Evolutionary conservation across 2,113 vertebrate species (phyloP).

Genomic region (Heterotilapia buettikoferi): DNA sequence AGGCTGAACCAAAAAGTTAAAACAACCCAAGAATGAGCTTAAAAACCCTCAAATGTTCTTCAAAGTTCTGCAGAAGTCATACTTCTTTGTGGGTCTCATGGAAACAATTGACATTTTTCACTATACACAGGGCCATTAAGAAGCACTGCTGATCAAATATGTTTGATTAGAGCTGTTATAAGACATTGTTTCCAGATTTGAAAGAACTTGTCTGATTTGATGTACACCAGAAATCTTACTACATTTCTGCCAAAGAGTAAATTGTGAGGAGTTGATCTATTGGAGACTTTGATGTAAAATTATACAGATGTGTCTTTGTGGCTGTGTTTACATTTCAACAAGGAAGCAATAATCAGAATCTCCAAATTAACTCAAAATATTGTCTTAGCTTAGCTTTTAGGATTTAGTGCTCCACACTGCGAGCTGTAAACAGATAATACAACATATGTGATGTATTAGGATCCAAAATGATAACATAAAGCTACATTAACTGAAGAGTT

Average conservation of each 20-base stretch:
- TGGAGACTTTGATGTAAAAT: slow-evolving; percentile 11
- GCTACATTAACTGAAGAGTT: not conserved
- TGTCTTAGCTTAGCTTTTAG: not conserved
- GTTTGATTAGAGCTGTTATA: not conserved
- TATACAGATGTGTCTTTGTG: slow-evolving; percentile 15
- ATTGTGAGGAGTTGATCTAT: not conserved
- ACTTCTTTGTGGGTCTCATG: not conserved
- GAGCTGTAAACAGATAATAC: not conserved
- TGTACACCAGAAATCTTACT: slow-evolving; percentile 6
- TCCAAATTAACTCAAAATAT: not conserved
- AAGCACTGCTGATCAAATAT: not conserved
- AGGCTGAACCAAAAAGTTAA: not conserved
- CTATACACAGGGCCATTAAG: not conserved
- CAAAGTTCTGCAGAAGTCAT: not conserved
- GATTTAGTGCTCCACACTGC: not conserved
- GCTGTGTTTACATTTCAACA: not conserved
- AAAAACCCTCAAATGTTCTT: not conserved
- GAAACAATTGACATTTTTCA: not conserved
- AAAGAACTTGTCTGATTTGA: not conserved
- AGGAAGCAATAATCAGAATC: not conserved
- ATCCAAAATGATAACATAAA: not conserved
- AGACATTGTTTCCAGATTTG: not conserved
- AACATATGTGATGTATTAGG: not conserved
- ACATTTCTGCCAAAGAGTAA: not conserved
- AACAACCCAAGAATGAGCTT: not conserved